phyloP scores from a whole-genome alignment of 2,113 vertebrate genomes.

The Solea senegalensis region DNA sequence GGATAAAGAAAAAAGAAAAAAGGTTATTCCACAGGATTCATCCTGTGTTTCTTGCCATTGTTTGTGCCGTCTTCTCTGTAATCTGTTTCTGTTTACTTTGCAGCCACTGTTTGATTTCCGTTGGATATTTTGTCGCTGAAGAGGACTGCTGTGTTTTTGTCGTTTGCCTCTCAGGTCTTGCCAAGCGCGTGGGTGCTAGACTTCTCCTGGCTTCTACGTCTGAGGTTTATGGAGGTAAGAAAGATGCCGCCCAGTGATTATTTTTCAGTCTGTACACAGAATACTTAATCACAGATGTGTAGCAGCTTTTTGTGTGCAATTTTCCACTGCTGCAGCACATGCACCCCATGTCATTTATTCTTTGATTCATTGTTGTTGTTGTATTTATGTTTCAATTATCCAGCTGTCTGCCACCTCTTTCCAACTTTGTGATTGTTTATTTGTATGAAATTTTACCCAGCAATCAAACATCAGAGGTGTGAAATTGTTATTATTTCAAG shows the following conservation, averaged over 20 bases:
- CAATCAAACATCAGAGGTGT: too few species aligned
- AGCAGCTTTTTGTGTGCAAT: neutral
- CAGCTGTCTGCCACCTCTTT: too few species aligned
- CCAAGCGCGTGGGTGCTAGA: constrained; percentile 95
- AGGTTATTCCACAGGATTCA: neutral
- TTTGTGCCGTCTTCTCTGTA: neutral
- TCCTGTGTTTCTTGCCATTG: neutral
- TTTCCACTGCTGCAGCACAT: neutral
- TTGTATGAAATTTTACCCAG: neutral
- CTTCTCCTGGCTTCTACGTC: constrained; percentile 96
- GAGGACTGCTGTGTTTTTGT: constrained; percentile 2
- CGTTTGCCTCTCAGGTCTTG: constrained; percentile 84
- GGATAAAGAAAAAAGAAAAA: neutral
- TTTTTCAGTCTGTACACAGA: too few species aligned
- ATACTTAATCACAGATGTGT: too few species aligned
- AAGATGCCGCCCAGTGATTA: neutral
- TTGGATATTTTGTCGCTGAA: neutral
- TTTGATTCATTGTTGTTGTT: too few species aligned
- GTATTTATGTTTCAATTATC: too few species aligned
- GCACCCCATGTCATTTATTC: neutral
- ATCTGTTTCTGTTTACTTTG: neutral
- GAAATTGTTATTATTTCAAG: too few species aligned
- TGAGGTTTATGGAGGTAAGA: constrained; percentile 97
- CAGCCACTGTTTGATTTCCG: neutral
- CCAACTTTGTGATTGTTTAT: too few species aligned